Evolutionary conservation across 2,797 vertebrate species (phyloP).

Genomic region (Pangasius sanitwongsei): DNA sequence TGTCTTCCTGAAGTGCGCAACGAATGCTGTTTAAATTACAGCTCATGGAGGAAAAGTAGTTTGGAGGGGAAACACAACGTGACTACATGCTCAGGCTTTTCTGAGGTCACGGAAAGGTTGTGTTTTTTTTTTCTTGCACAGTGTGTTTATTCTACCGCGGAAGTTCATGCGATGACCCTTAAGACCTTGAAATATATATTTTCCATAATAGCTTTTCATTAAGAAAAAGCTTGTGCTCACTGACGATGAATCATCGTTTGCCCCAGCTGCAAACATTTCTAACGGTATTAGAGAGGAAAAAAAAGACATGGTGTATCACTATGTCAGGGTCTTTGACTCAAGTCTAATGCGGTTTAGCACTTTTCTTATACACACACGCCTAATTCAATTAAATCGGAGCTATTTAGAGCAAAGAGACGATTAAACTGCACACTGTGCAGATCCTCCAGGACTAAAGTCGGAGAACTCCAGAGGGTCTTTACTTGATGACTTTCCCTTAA

Average conservation of each 20-base stretch:
- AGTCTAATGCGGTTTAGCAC: background rate
- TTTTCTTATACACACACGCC: conserved; percentile 3
- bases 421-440: conserved; percentile 7
- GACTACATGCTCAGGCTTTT: background rate
- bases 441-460: conserved; percentile 4
- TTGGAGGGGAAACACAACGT: conserved; percentile 42
- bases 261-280: conserved; percentile 16
- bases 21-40: conserved; percentile 60
- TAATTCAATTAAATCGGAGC: conserved; percentile 23
- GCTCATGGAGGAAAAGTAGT: conserved; percentile 34
- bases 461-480: conserved; percentile 5
- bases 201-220: conserved; percentile 55
- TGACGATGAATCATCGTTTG: conserved; percentile 21
- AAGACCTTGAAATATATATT: conserved; percentile 2
- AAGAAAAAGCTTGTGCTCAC: background rate
- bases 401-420: conserved; percentile 25
- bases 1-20: conserved; percentile 60
- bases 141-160: background rate
- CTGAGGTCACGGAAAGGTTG: conserved; percentile 3
- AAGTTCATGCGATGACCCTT: conserved; percentile 25
- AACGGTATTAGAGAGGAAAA: background rate
- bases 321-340: background rate
- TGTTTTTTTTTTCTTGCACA: background rate
- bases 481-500: conserved; percentile 11
- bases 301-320: background rate